phyloP scores from a whole-genome alignment of 2,113 vertebrate species.

The Melanerpes formicivorus region DNA sequence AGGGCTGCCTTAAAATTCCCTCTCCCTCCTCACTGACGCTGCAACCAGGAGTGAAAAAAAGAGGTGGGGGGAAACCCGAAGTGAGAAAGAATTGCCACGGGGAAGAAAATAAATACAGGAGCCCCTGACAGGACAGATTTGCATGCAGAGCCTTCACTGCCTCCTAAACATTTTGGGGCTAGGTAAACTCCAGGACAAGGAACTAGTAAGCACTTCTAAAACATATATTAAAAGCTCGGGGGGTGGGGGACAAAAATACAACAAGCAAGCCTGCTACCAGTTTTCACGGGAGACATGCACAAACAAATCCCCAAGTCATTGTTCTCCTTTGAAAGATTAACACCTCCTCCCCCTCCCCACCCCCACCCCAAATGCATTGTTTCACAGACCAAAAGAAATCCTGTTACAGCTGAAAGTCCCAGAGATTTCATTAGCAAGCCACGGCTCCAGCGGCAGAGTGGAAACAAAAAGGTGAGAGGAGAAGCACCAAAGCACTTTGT shows the following conservation, averaged over 20 bases:
- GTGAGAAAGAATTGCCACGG: not conserved
- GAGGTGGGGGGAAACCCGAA: not conserved
- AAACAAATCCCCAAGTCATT: slow-evolving; percentile 13
- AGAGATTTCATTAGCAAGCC: not conserved
- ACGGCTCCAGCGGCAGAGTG: not conserved
- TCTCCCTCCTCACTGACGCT: not conserved
- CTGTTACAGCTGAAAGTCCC: not conserved
- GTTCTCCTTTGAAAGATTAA: not conserved
- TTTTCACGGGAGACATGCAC: not conserved
- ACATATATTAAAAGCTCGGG: no score
- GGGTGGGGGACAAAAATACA: not conserved
- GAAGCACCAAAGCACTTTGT: not conserved
- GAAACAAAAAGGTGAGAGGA: not conserved
- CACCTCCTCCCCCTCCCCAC: no score
- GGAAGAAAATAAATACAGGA: slow-evolving; percentile 21
- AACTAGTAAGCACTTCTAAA: not conserved
- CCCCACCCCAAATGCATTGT: not conserved
- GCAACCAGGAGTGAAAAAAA: not conserved
- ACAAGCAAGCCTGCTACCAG: not conserved
- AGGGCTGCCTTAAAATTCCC: not conserved
- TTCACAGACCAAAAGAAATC: not conserved
- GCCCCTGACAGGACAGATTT: not conserved
- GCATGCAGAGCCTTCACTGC: not conserved
- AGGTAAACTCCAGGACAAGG: not conserved
- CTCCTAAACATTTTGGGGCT: not conserved